These are phyloP conservation scores for Pseudomyrmex sp. DNA, from an alignment of 1,140 invertebrate genomes.

Conservation along the genomic window DNA sequence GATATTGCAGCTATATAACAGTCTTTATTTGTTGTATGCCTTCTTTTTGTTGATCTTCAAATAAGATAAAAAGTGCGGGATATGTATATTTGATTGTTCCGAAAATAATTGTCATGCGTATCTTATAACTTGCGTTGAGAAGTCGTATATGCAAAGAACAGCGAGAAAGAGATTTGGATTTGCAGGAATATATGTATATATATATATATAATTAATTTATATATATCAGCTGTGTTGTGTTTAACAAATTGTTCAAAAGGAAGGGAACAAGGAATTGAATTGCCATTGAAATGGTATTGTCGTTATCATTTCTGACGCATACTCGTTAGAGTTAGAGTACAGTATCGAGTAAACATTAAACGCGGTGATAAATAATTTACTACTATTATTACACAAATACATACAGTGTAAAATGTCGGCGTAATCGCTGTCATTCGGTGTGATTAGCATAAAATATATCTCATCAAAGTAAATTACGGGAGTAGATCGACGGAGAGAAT, in stretches of 20 bases:
- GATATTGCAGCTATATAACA: not conserved
- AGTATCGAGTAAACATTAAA: slow-evolving; percentile 54
- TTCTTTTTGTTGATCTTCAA: not conserved
- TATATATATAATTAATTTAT: slow-evolving; percentile 6
- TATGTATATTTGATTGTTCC: no score
- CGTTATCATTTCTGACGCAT: slow-evolving; percentile 62
- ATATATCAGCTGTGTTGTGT: slow-evolving; percentile 4
- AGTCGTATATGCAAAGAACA: slow-evolving; percentile 40
- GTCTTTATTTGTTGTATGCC: not conserved
- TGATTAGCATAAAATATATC: not conserved
- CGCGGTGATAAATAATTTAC: slow-evolving; percentile 58
- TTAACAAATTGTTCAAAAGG: slow-evolving; percentile 22
- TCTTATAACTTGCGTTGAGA: slow-evolving; percentile 1
- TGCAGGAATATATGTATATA: slow-evolving; percentile 25
- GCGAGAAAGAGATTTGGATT: slow-evolving; percentile 14
- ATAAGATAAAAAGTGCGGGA: no score
- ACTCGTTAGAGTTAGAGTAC: slow-evolving; percentile 37
- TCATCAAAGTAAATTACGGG: not conserved
- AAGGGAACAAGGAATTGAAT: slow-evolving; percentile 34
- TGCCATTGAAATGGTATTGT: slow-evolving; percentile 60
- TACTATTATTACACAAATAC: slow-evolving; percentile 61
- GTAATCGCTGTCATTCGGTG: slow-evolving; percentile 47
- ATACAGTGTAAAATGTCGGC: slow-evolving; percentile 50
- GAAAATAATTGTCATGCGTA: no score
- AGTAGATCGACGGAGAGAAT: slow-evolving; percentile 1